Evolutionary conservation across 2,797 vertebrate species (phyloP).

Genomic region (Protonibea diacanthus): DNA sequence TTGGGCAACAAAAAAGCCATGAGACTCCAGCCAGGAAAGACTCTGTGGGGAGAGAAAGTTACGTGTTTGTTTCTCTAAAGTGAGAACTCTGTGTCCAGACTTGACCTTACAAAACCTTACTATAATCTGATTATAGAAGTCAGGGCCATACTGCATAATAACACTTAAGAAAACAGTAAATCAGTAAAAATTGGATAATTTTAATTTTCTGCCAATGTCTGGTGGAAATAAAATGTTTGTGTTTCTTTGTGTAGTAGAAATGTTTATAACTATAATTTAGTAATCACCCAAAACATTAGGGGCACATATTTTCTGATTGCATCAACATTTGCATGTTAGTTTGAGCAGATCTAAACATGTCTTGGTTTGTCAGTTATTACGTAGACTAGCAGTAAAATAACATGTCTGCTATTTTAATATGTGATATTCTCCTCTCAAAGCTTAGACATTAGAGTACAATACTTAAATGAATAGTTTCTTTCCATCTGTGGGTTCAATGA

Average conservation of each 20-base stretch:
- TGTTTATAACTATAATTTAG: neutral
- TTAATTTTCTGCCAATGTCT: neutral
- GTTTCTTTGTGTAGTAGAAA: neutral
- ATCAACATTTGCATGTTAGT: neutral
- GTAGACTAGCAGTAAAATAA: neutral
- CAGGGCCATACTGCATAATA: neutral
- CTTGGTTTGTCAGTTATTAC: too few species aligned
- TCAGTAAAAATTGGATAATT: neutral
- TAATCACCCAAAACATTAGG: neutral
- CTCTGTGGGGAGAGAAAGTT: constrained; percentile 2
- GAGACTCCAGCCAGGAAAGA: constrained; percentile 7
- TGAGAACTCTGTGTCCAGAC: constrained; percentile 34
- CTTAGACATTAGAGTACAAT: too few species aligned
- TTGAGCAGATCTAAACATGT: neutral
- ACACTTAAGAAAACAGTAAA: neutral
- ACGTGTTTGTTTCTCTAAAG: constrained; percentile 40
- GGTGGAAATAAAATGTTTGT: neutral
- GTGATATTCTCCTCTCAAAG: neutral
- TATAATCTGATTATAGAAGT: constrained; percentile 40
- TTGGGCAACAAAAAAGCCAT: constrained; percentile 44
- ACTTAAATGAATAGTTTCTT: neutral
- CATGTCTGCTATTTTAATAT: neutral
- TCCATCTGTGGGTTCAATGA: neutral
- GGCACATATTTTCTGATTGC: too few species aligned
- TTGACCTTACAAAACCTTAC: constrained; percentile 40